Evolutionary conservation across 2,888 invertebrate species (phyloP).

Genomic region (Leuctra nigra): DNA sequence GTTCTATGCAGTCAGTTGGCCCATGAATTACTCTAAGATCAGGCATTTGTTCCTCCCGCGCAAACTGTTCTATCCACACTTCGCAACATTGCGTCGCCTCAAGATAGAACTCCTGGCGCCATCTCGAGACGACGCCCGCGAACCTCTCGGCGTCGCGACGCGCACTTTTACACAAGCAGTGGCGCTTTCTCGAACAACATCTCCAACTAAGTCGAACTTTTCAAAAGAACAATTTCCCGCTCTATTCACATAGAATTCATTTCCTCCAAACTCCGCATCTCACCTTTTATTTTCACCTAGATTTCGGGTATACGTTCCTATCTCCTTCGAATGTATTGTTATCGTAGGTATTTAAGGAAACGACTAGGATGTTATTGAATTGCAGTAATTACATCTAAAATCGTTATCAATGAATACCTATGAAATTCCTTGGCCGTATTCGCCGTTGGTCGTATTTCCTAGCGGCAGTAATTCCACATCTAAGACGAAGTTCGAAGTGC

Average conservation of each 20-base stretch:
- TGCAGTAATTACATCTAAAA: neutral
- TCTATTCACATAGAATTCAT: neutral
- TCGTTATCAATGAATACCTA: slow-evolving; percentile 13
- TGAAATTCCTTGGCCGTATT: slow-evolving; percentile 8
- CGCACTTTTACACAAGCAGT: neutral
- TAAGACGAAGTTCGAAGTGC: slow-evolving; percentile 13
- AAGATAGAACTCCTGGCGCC: neutral
- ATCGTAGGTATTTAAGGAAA: neutral
- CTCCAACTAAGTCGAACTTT: neutral
- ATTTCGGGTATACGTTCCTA: too few relatives aligned
- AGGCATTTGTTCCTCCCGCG: too few relatives aligned
- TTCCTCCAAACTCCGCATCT: too few relatives aligned
- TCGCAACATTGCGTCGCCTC: too few relatives aligned
- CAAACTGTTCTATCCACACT: too few relatives aligned
- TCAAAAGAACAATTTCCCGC: neutral
- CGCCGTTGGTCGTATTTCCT: slow-evolving; percentile 3
- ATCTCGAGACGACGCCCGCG: neutral
- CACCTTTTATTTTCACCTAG: too few relatives aligned
- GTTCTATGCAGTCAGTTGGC: too few relatives aligned
- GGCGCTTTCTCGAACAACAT: slow-evolving; percentile 3
- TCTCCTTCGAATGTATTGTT: neutral
- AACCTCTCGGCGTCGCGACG: slow-evolving; percentile 9
- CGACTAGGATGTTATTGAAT: slow-evolving; percentile 9
- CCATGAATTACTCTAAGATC: too few relatives aligned
- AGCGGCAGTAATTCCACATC: neutral